These are phyloP conservation scores for Forpus xanthops DNA, from an alignment of 2,797 vertebrate genomes.

Conservation along the genomic window DNA sequence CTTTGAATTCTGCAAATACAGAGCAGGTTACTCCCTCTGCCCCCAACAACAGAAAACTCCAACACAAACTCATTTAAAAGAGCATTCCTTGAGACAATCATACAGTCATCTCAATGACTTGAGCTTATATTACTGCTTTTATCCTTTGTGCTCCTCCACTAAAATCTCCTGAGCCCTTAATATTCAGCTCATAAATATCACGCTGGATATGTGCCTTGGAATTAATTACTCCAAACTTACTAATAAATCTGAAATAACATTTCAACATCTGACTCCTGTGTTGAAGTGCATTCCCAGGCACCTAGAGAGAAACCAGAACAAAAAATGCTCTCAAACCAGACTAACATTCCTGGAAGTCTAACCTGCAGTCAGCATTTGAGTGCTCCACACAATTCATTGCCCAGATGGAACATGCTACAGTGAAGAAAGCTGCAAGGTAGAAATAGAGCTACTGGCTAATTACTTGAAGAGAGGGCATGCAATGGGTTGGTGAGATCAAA, in stretches of 20 bases:
- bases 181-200: slow-evolving; percentile 47
- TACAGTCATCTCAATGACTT: background rate
- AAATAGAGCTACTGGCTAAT: background rate
- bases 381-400: background rate
- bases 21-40: background rate
- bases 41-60: background rate
- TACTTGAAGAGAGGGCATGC: background rate
- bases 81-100: background rate
- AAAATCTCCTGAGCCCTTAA: slow-evolving; percentile 22
- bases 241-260: slow-evolving; percentile 11
- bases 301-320: background rate
- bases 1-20: background rate
- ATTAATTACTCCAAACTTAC: slow-evolving; percentile 20
- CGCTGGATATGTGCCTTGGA: background rate
- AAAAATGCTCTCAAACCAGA: background rate
- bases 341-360: background rate
- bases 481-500: background rate
- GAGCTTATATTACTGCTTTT: background rate
- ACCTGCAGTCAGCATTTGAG: background rate
- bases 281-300: background rate
- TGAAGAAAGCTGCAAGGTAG: background rate
- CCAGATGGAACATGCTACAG: background rate
- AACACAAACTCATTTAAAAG: background rate
- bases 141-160: background rate
- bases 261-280: slow-evolving; percentile 8